phyloP scores from a whole-genome alignment of 1,140 invertebrate species.

The Drosophila kurseongensis region DNA sequence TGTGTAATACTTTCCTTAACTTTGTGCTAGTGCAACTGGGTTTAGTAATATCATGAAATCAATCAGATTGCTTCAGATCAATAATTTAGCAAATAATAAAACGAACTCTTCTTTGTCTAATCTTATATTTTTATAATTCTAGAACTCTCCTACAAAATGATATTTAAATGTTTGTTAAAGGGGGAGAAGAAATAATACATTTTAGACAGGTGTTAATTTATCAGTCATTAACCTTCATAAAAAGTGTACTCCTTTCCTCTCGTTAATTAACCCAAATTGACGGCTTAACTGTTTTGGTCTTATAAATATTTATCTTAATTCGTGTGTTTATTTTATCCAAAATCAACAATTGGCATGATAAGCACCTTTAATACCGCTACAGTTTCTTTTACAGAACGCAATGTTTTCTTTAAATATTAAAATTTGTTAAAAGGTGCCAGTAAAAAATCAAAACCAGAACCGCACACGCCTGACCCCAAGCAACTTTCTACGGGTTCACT shows the following conservation, averaged over 20 bases:
- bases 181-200: neutral
- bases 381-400: neutral
- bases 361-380: neutral
- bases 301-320: neutral
- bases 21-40: neutral
- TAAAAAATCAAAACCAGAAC: constrained; percentile 14
- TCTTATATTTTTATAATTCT: neutral
- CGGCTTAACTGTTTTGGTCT: neutral
- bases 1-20: constrained; percentile 3
- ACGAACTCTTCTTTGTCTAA: too few species aligned
- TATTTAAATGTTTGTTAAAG: too few species aligned
- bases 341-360: neutral
- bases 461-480: constrained; percentile 27
- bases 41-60: neutral
- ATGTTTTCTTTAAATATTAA: neutral
- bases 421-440: neutral
- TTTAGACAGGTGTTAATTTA: neutral
- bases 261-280: neutral
- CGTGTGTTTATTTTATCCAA: neutral
- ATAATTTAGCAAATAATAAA: too few species aligned
- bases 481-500: constrained; percentile 22
- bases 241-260: neutral
- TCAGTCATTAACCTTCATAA: constrained; percentile 5
- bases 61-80: neutral
- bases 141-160: too few species aligned